These are phyloP conservation scores for Marmota flaviventris DNA, from an alignment of 2,113 vertebrate species.

Conservation along the genomic window DNA sequence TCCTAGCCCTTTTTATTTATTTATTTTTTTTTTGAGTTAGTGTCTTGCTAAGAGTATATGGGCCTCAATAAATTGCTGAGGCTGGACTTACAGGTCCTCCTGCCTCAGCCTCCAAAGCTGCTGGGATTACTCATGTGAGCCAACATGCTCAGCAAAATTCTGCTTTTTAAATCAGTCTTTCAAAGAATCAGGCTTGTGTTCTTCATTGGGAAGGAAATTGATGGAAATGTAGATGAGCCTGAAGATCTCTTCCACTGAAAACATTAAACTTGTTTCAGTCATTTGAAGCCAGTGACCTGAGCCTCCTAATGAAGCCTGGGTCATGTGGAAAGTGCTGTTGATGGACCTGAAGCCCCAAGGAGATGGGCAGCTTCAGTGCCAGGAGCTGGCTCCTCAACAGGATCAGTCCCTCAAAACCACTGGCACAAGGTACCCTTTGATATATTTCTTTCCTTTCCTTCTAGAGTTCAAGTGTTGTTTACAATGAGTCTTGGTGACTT, in stretches of 20 bases:
- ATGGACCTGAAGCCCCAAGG: not conserved
- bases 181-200: not conserved
- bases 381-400: not conserved
- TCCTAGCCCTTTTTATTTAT: too few relatives aligned
- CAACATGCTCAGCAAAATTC: too few relatives aligned
- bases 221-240: not conserved
- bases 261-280: not conserved
- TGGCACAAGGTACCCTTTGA: not conserved
- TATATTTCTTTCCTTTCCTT: constrained; percentile 4
- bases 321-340: not conserved
- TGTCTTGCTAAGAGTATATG: too few relatives aligned
- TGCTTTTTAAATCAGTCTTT: not conserved
- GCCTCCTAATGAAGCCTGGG: not conserved
- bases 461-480: not conserved
- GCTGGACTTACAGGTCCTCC: too few relatives aligned
- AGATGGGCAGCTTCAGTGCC: not conserved
- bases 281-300: not conserved
- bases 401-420: not conserved
- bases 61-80: too few relatives aligned
- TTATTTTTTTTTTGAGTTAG: too few relatives aligned
- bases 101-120: too few relatives aligned
- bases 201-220: not conserved
- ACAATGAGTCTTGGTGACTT: not conserved
- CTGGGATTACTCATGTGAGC: too few relatives aligned
- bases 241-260: not conserved